Evolutionary conservation across 2,888 invertebrate genomes (phyloP).

Genomic region (Spilarctia lutea): DNA sequence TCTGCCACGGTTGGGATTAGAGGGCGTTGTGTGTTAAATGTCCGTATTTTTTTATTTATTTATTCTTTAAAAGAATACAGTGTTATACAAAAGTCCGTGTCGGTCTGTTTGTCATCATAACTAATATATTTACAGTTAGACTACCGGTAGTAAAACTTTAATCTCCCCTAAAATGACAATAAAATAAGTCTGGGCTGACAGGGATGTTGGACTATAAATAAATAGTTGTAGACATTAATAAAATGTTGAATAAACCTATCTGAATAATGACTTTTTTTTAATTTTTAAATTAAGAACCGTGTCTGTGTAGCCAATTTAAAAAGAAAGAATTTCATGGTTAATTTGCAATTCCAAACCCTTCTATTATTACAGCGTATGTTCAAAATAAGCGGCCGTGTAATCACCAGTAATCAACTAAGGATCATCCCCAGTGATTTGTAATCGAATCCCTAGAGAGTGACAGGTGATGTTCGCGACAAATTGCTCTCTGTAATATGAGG

Average conservation of each 20-base stretch:
- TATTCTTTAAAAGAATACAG: too few species aligned
- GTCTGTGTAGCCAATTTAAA: neutral
- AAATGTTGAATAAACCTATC: neutral
- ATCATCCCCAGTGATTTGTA: conserved; percentile 41
- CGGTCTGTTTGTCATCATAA: too few species aligned
- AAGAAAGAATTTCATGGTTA: conserved; percentile 42
- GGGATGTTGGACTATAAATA: too few species aligned
- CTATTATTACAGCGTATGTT: conserved; percentile 48
- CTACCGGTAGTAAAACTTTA: too few species aligned
- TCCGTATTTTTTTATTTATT: too few species aligned
- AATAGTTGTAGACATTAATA: neutral
- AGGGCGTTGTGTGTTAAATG: too few species aligned
- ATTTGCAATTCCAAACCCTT: conserved; percentile 46
- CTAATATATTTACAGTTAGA: too few species aligned
- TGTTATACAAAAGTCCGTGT: too few species aligned
- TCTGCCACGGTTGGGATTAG: too few species aligned
- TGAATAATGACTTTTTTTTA: neutral
- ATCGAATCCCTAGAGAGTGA: conserved; percentile 36
- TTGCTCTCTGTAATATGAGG: conserved; percentile 25
- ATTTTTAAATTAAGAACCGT: neutral
- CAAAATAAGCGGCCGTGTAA: conserved; percentile 37
- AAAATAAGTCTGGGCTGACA: too few species aligned
- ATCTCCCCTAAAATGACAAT: too few species aligned
- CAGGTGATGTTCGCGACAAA: conserved; percentile 43
- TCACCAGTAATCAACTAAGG: conserved; percentile 38